Percentiles rank a stretch among this genome's conserved stretches.
These are phyloP conservation scores for Aphodius granarius DNA, from an alignment of 2,888 invertebrate species.

Conservation along the genomic window DNA sequence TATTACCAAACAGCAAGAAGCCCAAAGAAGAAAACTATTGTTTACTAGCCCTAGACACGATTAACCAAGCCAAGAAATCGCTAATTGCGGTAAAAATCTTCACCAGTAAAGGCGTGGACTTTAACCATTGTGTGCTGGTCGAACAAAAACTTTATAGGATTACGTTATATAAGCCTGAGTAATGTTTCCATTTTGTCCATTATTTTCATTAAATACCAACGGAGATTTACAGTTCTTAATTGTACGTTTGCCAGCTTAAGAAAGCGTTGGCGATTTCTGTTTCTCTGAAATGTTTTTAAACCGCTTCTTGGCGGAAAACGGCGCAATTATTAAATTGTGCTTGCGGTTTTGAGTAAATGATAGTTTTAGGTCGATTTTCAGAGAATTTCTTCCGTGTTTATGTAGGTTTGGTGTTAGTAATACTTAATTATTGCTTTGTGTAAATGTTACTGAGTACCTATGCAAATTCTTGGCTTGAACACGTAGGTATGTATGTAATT, in stretches of 20 bases:
- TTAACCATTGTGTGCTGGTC: background rate
- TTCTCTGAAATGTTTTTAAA: background rate
- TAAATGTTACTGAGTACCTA: too few species aligned
- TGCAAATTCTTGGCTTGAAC: too few species aligned
- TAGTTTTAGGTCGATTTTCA: background rate
- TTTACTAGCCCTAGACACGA: background rate
- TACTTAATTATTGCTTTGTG: background rate
- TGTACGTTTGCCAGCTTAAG: background rate
- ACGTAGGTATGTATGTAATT: too few species aligned
- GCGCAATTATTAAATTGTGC: background rate
- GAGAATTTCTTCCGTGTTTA: background rate
- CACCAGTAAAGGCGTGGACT: background rate
- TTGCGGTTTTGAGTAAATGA: background rate
- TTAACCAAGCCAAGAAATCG: background rate
- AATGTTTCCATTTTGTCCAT: background rate
- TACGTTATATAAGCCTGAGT: background rate
- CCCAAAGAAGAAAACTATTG: background rate
- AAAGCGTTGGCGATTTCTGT: background rate
- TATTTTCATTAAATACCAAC: background rate
- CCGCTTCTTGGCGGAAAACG: background rate
- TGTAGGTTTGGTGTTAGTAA: background rate
- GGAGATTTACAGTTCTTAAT: background rate
- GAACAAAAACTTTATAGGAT: background rate
- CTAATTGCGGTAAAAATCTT: background rate
- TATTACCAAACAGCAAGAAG: background rate